A percentile compares a stretch with the other conserved stretches of the same genome.
phyloP scores from a whole-genome alignment of 2,113 vertebrate species.

The Aegithalos caudatus region DNA sequence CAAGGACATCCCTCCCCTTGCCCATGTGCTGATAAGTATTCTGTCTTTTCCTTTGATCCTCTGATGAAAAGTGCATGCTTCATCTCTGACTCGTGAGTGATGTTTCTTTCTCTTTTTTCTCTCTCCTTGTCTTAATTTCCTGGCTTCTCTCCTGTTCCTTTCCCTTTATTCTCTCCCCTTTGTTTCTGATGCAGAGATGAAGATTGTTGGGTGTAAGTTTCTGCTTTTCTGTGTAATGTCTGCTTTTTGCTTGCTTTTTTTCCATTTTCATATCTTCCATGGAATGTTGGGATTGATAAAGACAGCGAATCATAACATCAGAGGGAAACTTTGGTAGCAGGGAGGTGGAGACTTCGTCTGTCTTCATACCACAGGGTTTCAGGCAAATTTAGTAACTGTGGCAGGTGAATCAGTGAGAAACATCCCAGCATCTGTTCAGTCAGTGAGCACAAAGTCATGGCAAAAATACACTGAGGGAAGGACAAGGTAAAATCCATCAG shows the following conservation, averaged over 20 bases:
- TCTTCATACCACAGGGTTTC: conserved; percentile 15
- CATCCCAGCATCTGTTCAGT: not conserved
- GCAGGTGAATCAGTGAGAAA: not conserved
- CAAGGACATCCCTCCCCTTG: conserved; percentile 45
- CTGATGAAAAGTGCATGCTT: conserved; percentile 71
- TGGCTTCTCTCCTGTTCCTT: conserved; percentile 67
- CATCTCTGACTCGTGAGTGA: conserved; percentile 70
- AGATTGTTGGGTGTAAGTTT: conserved; percentile 88
- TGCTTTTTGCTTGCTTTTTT: conserved; percentile 72
- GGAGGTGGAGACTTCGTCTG: not conserved
- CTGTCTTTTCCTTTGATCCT: conserved; percentile 69
- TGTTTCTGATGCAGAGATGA: conserved; percentile 82
- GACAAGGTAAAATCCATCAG: not conserved
- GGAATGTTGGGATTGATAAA: conserved; percentile 65
- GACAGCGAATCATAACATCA: conserved; percentile 5
- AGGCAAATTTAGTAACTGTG: not conserved
- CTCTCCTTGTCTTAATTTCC: conserved; percentile 71
- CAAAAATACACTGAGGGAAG: not conserved
- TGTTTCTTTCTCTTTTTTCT: conserved; percentile 71
- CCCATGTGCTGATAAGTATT: conserved; percentile 62
- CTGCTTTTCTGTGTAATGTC: conserved; percentile 71
- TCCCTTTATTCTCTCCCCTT: conserved; percentile 67
- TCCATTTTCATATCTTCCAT: conserved; percentile 66
- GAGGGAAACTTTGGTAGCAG: not conserved
- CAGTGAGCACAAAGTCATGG: not conserved